Conservation (phyloP, 1,140 invertebrate genomes). For the Theocolax elegans region DNA sequence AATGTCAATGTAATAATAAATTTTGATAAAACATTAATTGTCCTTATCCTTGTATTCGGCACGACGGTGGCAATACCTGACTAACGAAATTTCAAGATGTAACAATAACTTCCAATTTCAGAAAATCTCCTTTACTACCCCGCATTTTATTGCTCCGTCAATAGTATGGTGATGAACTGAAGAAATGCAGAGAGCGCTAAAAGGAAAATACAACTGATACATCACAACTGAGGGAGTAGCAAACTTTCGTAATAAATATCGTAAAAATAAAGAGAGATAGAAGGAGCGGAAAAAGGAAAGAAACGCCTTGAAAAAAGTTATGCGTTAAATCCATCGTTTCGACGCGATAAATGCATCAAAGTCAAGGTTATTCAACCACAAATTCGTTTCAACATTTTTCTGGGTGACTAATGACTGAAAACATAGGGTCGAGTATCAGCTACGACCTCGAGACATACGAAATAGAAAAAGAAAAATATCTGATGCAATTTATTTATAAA, state of each 20-base stretch:
- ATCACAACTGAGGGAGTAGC: neutral
- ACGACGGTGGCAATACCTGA: neutral
- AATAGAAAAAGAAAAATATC: neutral
- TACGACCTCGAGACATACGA: neutral
- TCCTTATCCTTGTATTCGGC: no score
- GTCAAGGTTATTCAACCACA: slow-evolving; percentile 22
- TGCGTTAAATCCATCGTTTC: slow-evolving; percentile 26
- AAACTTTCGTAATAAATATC: neutral
- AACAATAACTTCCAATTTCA: slow-evolving; percentile 6
- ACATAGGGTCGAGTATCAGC: neutral
- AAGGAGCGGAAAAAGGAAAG: neutral
- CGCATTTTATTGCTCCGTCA: no score
- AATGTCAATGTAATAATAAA: no score
- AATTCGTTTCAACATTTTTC: slow-evolving; percentile 12
- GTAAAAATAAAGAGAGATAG: neutral
- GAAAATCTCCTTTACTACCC: slow-evolving; percentile 8
- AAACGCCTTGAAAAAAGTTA: neutral
- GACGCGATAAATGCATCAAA: slow-evolving; percentile 17
- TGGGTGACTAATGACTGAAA: slow-evolving; percentile 23
- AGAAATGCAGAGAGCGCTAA: no score
- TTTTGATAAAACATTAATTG: no score
- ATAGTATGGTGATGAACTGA: neutral
- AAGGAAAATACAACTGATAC: neutral
- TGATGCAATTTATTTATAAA: no score
- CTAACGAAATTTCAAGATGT: no score